These are phyloP conservation scores for Cyclargus thomasi DNA, from an alignment of 1,140 invertebrate genomes.

Conservation along the genomic window DNA sequence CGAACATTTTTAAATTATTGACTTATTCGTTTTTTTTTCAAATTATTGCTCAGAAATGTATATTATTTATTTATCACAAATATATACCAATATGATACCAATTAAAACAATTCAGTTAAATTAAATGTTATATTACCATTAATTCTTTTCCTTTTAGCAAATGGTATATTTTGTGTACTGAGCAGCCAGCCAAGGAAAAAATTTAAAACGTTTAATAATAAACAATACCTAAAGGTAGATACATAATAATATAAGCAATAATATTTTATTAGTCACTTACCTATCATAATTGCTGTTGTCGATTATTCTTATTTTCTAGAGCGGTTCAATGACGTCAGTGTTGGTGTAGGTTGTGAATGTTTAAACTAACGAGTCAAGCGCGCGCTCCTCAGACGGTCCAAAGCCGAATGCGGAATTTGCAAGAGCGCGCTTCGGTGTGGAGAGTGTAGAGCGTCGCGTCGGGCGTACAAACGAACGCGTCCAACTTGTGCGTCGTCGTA, in stretches of 20 bases:
- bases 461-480: neutral
- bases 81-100: too few species aligned
- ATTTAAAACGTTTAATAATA: neutral
- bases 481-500: neutral
- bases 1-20: too few species aligned
- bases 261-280: slow-evolving; percentile 33
- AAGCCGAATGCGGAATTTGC: slow-evolving; percentile 37
- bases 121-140: too few species aligned
- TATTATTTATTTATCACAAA: too few species aligned
- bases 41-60: too few species aligned
- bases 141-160: too few species aligned
- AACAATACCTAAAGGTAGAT: neutral
- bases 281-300: slow-evolving; percentile 47
- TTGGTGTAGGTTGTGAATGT: slow-evolving; percentile 58
- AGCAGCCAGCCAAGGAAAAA: too few species aligned
- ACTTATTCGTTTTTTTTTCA: too few species aligned
- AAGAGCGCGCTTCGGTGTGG: slow-evolving; percentile 22
- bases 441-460: slow-evolving; percentile 18
- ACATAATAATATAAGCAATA: neutral
- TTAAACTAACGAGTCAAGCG: slow-evolving; percentile 29
- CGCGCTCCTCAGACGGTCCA: slow-evolving; percentile 40
- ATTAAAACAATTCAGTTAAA: too few species aligned
- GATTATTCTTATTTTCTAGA: slow-evolving; percentile 37
- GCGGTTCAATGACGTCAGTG: slow-evolving; percentile 44
- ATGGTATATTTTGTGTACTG: too few species aligned